These are phyloP conservation scores for Turdus rufiventris DNA, from an alignment of 2,113 vertebrate species.

Conservation along the genomic window DNA sequence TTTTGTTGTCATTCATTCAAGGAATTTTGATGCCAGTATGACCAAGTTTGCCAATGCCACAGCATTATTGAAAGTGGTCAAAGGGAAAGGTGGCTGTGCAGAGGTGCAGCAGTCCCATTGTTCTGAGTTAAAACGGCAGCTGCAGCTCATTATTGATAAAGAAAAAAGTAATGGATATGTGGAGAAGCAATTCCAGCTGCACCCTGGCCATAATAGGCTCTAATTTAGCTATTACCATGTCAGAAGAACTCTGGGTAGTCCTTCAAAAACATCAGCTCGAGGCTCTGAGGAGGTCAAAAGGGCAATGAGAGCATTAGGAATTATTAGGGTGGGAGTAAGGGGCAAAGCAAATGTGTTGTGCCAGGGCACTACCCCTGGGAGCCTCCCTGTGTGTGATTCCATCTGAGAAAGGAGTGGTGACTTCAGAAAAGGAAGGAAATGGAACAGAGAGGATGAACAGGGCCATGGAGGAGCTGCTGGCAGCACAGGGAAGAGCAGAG, in stretches of 20 bases:
- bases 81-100: neutral
- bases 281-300: neutral
- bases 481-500: neutral
- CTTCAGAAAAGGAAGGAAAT: neutral
- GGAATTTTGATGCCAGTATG: neutral
- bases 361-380: neutral
- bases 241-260: neutral
- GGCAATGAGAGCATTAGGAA: neutral
- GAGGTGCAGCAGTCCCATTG: neutral
- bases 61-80: neutral
- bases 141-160: neutral
- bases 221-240: neutral
- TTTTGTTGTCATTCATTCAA: neutral
- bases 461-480: neutral
- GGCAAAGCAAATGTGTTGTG: neutral
- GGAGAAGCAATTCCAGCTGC: neutral
- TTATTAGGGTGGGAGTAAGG: neutral
- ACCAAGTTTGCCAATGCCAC: neutral
- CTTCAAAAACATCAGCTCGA: neutral
- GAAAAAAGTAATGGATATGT: neutral
- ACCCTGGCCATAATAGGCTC: neutral
- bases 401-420: neutral
- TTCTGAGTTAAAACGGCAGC: neutral
- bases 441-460: neutral
- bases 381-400: neutral